A percentile compares a stretch with the other conserved stretches of the same genome.
These are phyloP conservation scores for Pardalotus punctatus DNA, from an alignment of 2,113 vertebrate genomes.

Conservation along the genomic window DNA sequence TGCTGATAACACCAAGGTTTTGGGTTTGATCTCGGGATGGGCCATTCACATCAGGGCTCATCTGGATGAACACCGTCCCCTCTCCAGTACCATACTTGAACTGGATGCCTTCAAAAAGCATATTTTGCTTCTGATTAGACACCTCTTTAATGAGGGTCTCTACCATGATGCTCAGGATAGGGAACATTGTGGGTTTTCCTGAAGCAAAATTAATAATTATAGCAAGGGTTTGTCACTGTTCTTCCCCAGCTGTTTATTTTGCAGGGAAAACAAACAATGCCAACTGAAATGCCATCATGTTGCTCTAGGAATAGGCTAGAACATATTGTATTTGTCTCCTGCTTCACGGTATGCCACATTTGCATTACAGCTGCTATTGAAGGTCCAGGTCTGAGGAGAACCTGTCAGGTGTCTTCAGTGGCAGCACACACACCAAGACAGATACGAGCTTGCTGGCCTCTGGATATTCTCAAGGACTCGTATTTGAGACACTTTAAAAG, in stretches of 20 bases:
- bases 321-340: background rate
- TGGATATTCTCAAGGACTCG: background rate
- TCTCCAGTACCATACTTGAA: background rate
- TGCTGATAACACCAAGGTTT: background rate
- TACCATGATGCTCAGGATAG: fast-evolving
- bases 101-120: background rate
- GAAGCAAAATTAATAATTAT: background rate
- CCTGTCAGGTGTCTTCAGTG: background rate
- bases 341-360: background rate
- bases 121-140: no score
- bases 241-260: background rate
- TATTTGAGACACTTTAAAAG: background rate
- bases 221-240: background rate
- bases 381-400: background rate
- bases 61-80: background rate
- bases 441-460: background rate
- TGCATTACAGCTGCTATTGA: background rate
- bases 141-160: background rate
- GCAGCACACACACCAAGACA: background rate
- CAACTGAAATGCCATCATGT: background rate
- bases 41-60: background rate
- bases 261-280: background rate
- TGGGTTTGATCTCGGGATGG: background rate
- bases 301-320: background rate
- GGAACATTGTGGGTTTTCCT: background rate